phyloP scores from a whole-genome alignment of 2,113 vertebrate genomes.

The Symphodus melops region DNA sequence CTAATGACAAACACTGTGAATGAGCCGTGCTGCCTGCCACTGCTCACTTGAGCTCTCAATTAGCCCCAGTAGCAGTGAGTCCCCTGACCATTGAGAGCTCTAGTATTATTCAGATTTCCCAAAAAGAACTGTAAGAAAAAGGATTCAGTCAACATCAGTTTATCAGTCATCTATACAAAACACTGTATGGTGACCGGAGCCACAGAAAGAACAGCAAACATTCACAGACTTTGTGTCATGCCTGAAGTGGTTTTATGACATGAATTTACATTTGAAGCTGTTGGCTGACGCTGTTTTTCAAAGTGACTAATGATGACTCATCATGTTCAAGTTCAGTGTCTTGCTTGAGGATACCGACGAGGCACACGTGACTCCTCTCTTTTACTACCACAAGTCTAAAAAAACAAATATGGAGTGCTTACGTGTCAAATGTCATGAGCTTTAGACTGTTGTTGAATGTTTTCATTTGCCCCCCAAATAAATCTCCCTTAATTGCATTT shows the following conservation, averaged over 20 bases:
- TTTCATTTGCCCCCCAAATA: not conserved
- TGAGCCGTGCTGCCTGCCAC: slow-evolving; percentile 75
- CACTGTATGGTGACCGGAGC: not conserved
- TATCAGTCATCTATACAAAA: slow-evolving; percentile 1
- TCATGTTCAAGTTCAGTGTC: slow-evolving; percentile 13
- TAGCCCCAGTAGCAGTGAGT: slow-evolving; percentile 69
- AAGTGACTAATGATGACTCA: slow-evolving; percentile 31
- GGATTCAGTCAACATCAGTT: not conserved
- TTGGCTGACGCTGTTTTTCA: slow-evolving; percentile 26
- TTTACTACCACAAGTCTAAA: slow-evolving; percentile 7
- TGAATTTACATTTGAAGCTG: slow-evolving; percentile 39
- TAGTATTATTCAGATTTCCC: slow-evolving; percentile 16
- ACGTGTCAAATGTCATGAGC: slow-evolving; percentile 14
- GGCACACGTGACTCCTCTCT: not conserved
- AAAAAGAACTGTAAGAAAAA: slow-evolving; percentile 23
- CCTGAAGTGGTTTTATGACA: slow-evolving; percentile 22
- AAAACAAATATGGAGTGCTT: not conserved
- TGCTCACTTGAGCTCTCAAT: slow-evolving; percentile 84
- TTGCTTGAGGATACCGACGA: slow-evolving; percentile 23
- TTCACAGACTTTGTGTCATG: slow-evolving; percentile 6
- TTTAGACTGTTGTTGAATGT: slow-evolving; percentile 22
- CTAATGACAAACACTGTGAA: slow-evolving; percentile 84
- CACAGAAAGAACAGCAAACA: slow-evolving; percentile 3
- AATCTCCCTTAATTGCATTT: not conserved
- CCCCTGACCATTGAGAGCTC: slow-evolving; percentile 36